Evolutionary conservation across 2,888 invertebrate species (phyloP).

Genomic region (Malthinus flaveolus): DNA sequence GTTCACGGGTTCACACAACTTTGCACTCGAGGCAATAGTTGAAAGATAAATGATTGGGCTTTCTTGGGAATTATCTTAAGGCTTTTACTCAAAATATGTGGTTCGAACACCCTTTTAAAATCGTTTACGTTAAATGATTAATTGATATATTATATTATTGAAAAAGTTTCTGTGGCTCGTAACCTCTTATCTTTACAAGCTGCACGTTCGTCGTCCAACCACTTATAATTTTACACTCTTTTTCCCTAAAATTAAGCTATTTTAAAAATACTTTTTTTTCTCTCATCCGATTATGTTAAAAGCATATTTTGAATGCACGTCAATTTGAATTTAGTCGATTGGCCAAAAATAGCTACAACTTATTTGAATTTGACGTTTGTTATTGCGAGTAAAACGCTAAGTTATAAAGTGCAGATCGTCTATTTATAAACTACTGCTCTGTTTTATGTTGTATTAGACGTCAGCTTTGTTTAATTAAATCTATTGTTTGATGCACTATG

Average conservation of each 20-base stretch:
- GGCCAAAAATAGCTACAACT: conserved; percentile 12
- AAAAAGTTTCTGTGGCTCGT: no score
- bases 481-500: no score
- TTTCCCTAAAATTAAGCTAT: no score
- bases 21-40: background rate
- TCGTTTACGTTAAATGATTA: background rate
- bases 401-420: conserved; percentile 8
- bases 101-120: background rate
- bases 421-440: conserved; percentile 1
- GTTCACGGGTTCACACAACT: conserved; percentile 1
- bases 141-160: no score
- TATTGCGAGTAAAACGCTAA: conserved; percentile 10
- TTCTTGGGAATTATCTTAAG: conserved; percentile 17
- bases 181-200: no score
- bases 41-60: conserved; percentile 16
- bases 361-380: conserved; percentile 11
- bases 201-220: no score
- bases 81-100: conserved; percentile 8
- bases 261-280: no score
- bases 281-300: background rate
- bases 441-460: background rate
- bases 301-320: background rate
- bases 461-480: no score
- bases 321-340: conserved; percentile 5
- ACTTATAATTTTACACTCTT: no score